Evolutionary conservation across 2,113 vertebrate genomes (phyloP).

Genomic region (Taxidea taxus): DNA sequence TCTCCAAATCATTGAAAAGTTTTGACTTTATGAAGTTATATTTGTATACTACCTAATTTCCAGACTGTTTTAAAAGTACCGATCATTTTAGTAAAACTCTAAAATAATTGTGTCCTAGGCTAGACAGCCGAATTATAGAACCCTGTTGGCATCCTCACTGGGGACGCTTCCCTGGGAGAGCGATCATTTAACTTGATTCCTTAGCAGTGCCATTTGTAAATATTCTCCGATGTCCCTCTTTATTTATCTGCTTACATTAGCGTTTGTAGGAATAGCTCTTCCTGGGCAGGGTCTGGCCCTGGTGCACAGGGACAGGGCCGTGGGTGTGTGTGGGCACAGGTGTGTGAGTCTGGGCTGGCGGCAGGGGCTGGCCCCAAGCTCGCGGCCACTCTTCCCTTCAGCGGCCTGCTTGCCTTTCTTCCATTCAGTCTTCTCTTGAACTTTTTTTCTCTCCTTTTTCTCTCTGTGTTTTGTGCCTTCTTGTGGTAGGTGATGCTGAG

Average conservation of each 20-base stretch:
- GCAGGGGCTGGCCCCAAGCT: accelerated
- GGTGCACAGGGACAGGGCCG: background rate
- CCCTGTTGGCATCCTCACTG: background rate
- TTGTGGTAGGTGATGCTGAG: constrained; percentile 94
- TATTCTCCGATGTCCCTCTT: background rate
- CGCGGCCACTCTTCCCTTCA: background rate
- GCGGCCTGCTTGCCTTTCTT: background rate
- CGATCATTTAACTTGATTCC: background rate
- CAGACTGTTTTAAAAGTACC: background rate
- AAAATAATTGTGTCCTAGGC: background rate
- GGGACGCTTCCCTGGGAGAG: background rate
- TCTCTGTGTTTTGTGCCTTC: constrained; percentile 71
- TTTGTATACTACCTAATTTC: background rate
- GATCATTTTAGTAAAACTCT: background rate
- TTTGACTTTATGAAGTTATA: background rate
- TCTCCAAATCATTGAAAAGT: background rate
- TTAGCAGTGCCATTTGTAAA: background rate
- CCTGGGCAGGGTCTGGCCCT: background rate
- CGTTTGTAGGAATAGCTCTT: background rate
- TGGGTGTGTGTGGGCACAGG: background rate
- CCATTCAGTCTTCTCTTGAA: background rate
- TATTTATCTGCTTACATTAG: background rate
- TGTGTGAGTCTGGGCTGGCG: background rate
- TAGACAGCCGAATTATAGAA: background rate
- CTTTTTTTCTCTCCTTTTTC: constrained; percentile 62